Conservation (phyloP, 2,888 invertebrate genomes). For the Heliconius aoede region DNA sequence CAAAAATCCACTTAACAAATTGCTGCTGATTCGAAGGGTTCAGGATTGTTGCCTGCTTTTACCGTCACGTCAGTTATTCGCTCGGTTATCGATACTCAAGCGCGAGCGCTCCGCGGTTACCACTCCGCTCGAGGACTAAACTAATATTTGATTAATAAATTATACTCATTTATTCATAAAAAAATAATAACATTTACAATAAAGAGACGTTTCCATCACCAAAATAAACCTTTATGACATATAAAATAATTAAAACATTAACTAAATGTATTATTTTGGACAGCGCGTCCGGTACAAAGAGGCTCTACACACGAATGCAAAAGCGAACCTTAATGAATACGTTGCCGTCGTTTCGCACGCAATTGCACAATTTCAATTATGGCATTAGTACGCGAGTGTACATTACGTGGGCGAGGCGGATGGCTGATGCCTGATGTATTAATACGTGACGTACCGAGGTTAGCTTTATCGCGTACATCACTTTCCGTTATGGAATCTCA, state of each 20-base stretch:
- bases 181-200: slow-evolving; percentile 5
- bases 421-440: slow-evolving; percentile 48
- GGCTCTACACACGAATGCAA: slow-evolving; percentile 64
- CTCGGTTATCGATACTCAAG: slow-evolving; percentile 75
- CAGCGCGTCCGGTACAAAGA: slow-evolving; percentile 62
- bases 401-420: slow-evolving; percentile 52
- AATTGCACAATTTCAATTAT: slow-evolving; percentile 85
- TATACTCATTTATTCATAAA: not conserved
- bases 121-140: slow-evolving; percentile 1
- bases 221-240: slow-evolving; percentile 42
- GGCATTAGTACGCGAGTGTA: slow-evolving; percentile 76
- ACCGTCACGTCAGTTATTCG: slow-evolving; percentile 78
- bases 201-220: slow-evolving; percentile 15
- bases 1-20: slow-evolving; percentile 85
- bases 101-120: slow-evolving; percentile 59
- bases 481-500: not conserved
- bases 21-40: slow-evolving; percentile 84
- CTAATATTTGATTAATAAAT: slow-evolving; percentile 9
- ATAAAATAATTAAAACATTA: slow-evolving; percentile 74
- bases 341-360: slow-evolving; percentile 80
- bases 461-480: not conserved
- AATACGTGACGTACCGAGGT: slow-evolving; percentile 37
- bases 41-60: slow-evolving; percentile 82
- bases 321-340: slow-evolving; percentile 80
- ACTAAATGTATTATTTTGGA: slow-evolving; percentile 67